Evolutionary conservation across 2,113 vertebrate species (phyloP).

Genomic region (Delphinus delphis): DNA sequence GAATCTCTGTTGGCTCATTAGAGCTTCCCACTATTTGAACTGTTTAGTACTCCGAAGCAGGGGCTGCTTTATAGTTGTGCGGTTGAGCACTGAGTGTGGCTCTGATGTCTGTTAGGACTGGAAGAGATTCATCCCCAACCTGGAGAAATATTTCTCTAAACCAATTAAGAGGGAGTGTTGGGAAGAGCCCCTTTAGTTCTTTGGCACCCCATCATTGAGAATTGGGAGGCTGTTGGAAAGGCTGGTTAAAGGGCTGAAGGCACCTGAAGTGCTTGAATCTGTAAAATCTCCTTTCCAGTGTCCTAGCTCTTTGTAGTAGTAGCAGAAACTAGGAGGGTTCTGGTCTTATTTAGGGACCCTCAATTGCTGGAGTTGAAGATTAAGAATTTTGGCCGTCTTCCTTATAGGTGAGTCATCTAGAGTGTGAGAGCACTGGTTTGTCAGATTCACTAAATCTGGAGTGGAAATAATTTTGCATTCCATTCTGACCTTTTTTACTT

Average conservation of each 20-base stretch:
- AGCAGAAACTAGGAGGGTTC: background rate
- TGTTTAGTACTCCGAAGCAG: background rate
- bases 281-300: background rate
- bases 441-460: background rate
- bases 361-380: background rate
- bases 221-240: background rate
- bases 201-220: background rate
- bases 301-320: background rate
- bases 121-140: background rate
- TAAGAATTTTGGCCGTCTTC: background rate
- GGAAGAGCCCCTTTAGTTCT: background rate
- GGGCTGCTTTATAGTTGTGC: background rate
- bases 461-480: background rate
- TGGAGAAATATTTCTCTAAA: background rate
- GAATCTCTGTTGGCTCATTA: background rate
- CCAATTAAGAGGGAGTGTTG: background rate
- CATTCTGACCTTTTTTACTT: background rate
- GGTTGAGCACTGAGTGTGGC: background rate
- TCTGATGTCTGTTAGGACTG: background rate
- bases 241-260: background rate
- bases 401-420: background rate
- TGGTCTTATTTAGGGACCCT: background rate
- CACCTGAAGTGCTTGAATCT: background rate
- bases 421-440: background rate
- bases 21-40: background rate